Percentiles rank a stretch among this genome's conserved stretches.
These are phyloP conservation scores for Papilio dardanus DNA, from an alignment of 1,140 invertebrate species.

Conservation along the genomic window DNA sequence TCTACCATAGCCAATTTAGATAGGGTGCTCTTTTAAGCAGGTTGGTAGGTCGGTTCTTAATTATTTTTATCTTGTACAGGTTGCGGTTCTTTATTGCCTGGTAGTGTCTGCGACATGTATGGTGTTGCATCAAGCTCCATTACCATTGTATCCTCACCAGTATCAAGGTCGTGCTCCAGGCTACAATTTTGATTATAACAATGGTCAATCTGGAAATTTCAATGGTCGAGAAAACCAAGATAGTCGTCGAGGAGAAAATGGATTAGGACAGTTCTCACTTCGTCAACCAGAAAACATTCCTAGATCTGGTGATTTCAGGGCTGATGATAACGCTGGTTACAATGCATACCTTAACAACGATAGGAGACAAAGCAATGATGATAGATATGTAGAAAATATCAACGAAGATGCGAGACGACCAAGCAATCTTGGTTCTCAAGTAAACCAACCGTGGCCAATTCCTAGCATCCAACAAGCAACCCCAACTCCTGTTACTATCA, in stretches of 20 bases:
- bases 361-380: slow-evolving; percentile 45
- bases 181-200: slow-evolving; percentile 87
- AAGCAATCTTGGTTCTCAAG: slow-evolving; percentile 45
- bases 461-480: slow-evolving; percentile 48
- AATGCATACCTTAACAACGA: slow-evolving; percentile 68
- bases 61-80: slow-evolving; percentile 47
- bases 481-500: slow-evolving; percentile 53
- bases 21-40: not conserved
- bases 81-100: slow-evolving; percentile 58
- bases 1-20: not conserved
- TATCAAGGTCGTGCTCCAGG: slow-evolving; percentile 57
- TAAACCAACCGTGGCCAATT: slow-evolving; percentile 51
- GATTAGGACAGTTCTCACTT: slow-evolving; percentile 85
- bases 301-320: slow-evolving; percentile 86
- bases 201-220: slow-evolving; percentile 81
- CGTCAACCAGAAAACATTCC: slow-evolving; percentile 86
- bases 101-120: slow-evolving; percentile 62
- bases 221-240: slow-evolving; percentile 69
- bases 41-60: not conserved
- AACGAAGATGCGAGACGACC: slow-evolving; percentile 47
- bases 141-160: slow-evolving; percentile 51
- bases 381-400: slow-evolving; percentile 43
- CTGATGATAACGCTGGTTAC: slow-evolving; percentile 69
- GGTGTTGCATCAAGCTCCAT: slow-evolving; percentile 59
- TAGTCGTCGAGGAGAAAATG: slow-evolving; percentile 83